These are phyloP conservation scores for Eilema sororculum DNA, from an alignment of 2,888 invertebrate species.

Conservation along the genomic window DNA sequence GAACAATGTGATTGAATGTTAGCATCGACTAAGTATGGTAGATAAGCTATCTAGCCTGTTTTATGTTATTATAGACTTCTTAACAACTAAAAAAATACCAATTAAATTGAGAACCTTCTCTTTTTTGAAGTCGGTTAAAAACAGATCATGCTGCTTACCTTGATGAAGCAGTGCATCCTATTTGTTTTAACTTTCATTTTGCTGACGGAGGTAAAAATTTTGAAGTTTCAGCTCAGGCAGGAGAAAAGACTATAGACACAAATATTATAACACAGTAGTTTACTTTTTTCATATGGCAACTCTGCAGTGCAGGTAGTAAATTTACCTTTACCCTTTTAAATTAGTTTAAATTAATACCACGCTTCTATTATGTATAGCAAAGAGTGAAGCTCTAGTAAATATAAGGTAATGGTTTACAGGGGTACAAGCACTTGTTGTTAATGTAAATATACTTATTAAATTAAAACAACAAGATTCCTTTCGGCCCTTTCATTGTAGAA, in stretches of 20 bases:
- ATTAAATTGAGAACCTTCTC: no score
- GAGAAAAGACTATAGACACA: not conserved
- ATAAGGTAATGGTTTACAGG: slow-evolving; percentile 15
- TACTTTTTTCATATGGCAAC: slow-evolving; percentile 2
- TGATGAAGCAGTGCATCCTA: not conserved
- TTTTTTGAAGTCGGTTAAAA: not conserved
- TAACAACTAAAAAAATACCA: not conserved
- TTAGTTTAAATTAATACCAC: not conserved
- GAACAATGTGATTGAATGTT: not conserved
- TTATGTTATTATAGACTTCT: not conserved
- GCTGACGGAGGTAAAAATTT: no score
- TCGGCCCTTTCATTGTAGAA: not conserved
- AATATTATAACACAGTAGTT: not conserved
- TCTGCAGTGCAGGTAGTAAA: not conserved
- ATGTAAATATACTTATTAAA: slow-evolving; percentile 16
- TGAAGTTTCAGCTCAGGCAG: not conserved
- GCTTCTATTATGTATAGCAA: no score
- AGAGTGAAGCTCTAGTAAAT: slow-evolving; percentile 1
- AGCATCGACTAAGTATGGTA: no score
- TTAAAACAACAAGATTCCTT: not conserved
- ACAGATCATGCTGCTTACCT: no score
- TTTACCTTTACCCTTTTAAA: not conserved
- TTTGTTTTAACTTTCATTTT: no score
- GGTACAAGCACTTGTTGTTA: slow-evolving; percentile 12
- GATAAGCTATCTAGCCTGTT: not conserved